Base-by-base conservation (phyloP, 1,140 invertebrate genomes). In the Brachionus calyciflorus region DNA sequence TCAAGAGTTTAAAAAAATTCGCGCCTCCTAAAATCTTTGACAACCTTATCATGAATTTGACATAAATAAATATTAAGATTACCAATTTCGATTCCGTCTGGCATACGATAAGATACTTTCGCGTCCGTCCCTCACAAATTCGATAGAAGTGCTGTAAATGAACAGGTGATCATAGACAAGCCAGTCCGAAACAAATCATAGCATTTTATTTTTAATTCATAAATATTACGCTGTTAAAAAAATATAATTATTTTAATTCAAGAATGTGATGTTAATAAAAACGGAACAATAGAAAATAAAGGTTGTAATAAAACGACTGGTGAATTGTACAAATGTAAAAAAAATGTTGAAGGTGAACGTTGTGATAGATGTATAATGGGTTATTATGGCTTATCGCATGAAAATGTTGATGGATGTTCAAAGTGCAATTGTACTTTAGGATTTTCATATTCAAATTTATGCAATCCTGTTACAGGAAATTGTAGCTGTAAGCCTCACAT, bases 401-500 rank as follows among this genome's bases (percentile, higher is more conserved):
- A 87, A 1, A 94, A 94, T 84, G 89, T 90, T 19, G 89, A 91
- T 51, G 94, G 94, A 49, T 97, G 94, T 85, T 88, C 92, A 85
- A 87, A 88, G 7, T 98, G 94, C 82, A 92, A 91, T 3, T 98
- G 94, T 81, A 89, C 95, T 80, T 88, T 86, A 24, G 83, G 91
- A 46, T 94, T 94, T 53, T 96, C 94, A 0, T 87, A 92, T 79
- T 89, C 94, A 82, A 89, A 91, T 80, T 93, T 93, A 17, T 98
- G 94, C 81, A 90, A 96, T 83, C 89, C 90, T 81, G 80, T 87
- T 10, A 92, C 89, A 2, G 94, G 94, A 1, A 91, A 93, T 80
- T 98, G 94, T 84, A 91, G 89, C 9, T 98, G 94, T 83, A 97
- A 97, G 85, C 88, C 91, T 14, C 91, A 92, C 82, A 93, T 97